Evolutionary conservation across 2,888 invertebrate genomes (phyloP), one percentile per base, ranked within the genome.

Genomic region (Chloromyia formosa): DNA sequence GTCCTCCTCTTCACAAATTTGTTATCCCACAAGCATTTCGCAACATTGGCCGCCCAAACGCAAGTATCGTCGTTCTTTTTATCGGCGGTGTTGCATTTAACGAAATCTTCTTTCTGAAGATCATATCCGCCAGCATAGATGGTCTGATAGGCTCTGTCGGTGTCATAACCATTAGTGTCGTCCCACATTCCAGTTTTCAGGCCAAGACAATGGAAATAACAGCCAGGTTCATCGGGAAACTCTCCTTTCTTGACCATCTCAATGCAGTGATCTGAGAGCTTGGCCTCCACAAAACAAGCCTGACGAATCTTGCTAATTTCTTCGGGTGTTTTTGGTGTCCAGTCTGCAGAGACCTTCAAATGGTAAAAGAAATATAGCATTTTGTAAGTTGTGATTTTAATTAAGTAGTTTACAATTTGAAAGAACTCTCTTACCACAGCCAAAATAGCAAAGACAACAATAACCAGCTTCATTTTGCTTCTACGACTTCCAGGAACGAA

Each of bases 141-240:
- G 2, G 18, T n/a, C 10, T 56, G 16, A 56, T 56, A 20, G 1
- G 16, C 18, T 18, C 56, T 16, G 1, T 56, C 22, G 16, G 23
- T 27, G 23, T 27, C 27, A 16, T 61, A 61, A 61, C 61, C 61
- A 61, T 61, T 23, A 4, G 16, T 16, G 23, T 61, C 61, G 16
- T 61, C 61, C 61, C 61, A 61, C 14, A 61, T 61, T n/a, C 27
- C 61, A 12, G 20, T 14, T n/a, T 61, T 61, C 14, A 35, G 20
- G 0, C 27, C 23, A 18, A 12, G 12, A 20, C 61, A 61, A 27
- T 27, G 61, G 27, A 27, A 61, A 23, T 27, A 61, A 14, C 61
- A 61, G 20, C 61, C 56, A 2, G 56, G 56, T 7, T 56, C 16
- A 5, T n/a, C 5, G 10, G 56, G 56, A 18, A 56, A 56, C 56